Base-by-base conservation (phyloP, 2,797 vertebrate species). In the Phoeniculus purpureus region DNA sequence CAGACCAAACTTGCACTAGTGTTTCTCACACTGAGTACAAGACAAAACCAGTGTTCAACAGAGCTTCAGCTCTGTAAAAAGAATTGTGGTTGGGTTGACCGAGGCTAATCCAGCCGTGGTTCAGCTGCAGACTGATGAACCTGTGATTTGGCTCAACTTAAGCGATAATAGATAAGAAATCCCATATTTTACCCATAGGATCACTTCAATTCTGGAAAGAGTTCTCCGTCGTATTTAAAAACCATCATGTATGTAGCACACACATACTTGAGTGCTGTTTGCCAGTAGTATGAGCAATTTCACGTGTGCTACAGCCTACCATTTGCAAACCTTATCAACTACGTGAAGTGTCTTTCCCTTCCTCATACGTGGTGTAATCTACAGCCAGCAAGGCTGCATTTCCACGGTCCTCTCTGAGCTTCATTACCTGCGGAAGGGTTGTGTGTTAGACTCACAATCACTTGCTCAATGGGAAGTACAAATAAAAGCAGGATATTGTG, bases 381-480 rank as follows among this genome's bases (percentile, higher is more conserved):
- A 81, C 45, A 71, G 60, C 43, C 47, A 68, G n/a, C 61, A 64
- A 27, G n/a, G 25, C 25, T 76, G 34, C 17, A 8, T 68, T 87
- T 81, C 65, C 8, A 9, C 60, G 47, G 23, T 92, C 9, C 11
- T 85, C 25, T 85, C 40, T 54, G 47, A 74, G 58, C 71, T 86
- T 90, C 81, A 90, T 92, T 86, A 60, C 52, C 67, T 88, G 51
- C 71, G 55, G 80, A 92, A 86, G 61, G 65, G 68, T 85, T 91
- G 82, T 85, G 58, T 58, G n/a, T 90, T 76, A 66, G 25, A 62
- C 37, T 84, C 22, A 75, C 81, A 85, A 89, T 93, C 93, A 93
- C 73, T 91, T 86, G 62, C 74, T 94, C 80, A 88, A 86, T 91
- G 64, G 31, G 89, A 93, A 81, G 52, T 77, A 61, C 67, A 93